Percentiles rank a stretch among this genome's conserved stretches.
Evolutionary conservation across 2,888 invertebrate genomes (phyloP).

Genomic region (Cephus sareptanus): DNA sequence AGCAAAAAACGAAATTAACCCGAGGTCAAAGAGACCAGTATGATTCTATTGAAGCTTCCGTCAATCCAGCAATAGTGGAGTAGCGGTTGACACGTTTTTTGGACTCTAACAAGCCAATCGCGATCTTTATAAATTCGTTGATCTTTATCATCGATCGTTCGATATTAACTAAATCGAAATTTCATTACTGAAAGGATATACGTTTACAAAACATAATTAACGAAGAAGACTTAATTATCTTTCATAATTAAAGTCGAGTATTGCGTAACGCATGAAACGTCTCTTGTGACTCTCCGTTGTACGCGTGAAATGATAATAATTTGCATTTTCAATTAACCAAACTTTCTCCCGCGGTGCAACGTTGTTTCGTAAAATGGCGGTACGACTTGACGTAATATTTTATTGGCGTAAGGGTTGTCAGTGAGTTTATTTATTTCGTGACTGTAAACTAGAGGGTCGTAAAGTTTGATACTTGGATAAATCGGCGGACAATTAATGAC

Average conservation of each 20-base stretch:
- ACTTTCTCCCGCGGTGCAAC: neutral
- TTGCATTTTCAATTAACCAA: neutral
- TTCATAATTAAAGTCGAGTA: neutral
- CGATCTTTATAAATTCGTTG: neutral
- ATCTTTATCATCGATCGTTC: neutral
- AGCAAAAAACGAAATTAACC: neutral
- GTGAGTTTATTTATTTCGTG: neutral
- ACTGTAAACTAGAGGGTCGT: neutral
- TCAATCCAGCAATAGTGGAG: neutral
- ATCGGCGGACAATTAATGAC: neutral
- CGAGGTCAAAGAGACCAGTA: neutral
- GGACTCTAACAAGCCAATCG: neutral
- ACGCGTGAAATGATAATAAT: neutral
- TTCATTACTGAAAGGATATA: no score
- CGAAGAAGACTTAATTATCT: neutral
- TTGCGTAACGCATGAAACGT: neutral
- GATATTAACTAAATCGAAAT: neutral
- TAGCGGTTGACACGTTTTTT: slow-evolving; percentile 1
- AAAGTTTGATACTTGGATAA: neutral
- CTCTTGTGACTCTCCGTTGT: neutral
- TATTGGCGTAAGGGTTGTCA: neutral
- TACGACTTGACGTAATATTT: neutral
- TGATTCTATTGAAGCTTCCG: neutral
- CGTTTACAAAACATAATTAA: no score
- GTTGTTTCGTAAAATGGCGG: neutral